phyloP scores from a whole-genome alignment of 2,113 vertebrate species.

The Suncus etruscus region DNA sequence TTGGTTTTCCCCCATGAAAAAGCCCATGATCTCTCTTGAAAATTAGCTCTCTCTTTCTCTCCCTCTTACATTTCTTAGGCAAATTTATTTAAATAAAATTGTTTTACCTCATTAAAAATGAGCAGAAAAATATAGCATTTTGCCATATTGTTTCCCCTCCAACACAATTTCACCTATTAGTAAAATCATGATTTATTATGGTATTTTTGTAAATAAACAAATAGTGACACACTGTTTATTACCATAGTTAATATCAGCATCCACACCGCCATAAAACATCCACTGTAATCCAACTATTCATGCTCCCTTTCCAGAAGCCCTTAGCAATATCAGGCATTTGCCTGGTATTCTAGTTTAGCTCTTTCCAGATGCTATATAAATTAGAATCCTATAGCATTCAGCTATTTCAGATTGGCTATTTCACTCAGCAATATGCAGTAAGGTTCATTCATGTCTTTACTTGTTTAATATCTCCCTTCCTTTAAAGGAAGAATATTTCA shows the following conservation, averaged over 20 bases:
- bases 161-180: neutral
- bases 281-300: neutral
- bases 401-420: neutral
- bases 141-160: no score
- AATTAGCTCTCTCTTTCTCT: no score
- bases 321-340: neutral
- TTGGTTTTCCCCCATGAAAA: no score
- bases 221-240: neutral
- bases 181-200: neutral
- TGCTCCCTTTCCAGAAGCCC: neutral
- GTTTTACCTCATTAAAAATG: no score
- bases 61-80: no score
- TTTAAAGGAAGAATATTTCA: slow-evolving; percentile 22
- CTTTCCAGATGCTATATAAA: no score
- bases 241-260: neutral
- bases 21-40: no score
- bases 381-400: neutral
- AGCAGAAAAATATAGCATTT: no score
- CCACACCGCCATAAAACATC: neutral
- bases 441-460: neutral
- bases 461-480: neutral
- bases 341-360: no score
- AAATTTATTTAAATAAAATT: no score
- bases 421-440: neutral
- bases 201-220: neutral